Evolutionary conservation across 2,113 vertebrate species (phyloP), one percentile per base, ranked within the genome.

Genomic region (Indicator maculatus): DNA sequence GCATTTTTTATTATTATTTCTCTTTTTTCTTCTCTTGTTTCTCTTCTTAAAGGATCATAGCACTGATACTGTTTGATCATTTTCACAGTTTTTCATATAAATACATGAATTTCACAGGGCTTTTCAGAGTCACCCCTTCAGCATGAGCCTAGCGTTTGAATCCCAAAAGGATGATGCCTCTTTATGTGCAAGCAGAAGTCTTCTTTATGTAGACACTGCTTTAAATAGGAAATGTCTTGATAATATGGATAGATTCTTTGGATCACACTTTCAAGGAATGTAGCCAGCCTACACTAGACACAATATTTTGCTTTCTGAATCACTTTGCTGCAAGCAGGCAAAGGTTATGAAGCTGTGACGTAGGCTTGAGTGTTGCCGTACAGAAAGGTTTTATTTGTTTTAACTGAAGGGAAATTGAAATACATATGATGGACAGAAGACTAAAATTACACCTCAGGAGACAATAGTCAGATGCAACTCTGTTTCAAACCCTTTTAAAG

Each of bases 21-120:
- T 11, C 18, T 3, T 1, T 5, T 4, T 4, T 5, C 3, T 23
- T 11, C 5, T 6, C 27, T 11, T 27, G 28, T 1, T 2, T 9
- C 2, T 15, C 26, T 44, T 11, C 28, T 38, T 82, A 74, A 53
- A 33, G 28, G 10, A 59, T 75, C n/a, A 31, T 64, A 60, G 18
- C 41, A 60, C 76, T 33, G 12, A 11, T 83, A 23, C 20, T 72
- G 9, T 15, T 72, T 88, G 45, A 17, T 55, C 9, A n/a, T 13
- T 85, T 90, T 86, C 72, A 74, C 39, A 74, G 15, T 6, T 87
- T 85, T 84, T 60, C n/a, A 80, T 44, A 41, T 41, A 44, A 16
- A 44, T 44, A 44, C 41, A 44, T 44, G 41, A 44, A 44, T 44
- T 44, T 44, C 41, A 44, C 72, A 74, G 45, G 71, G 12, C 7